A percentile compares a stretch with the other conserved stretches of the same genome.
Evolutionary conservation across 2,888 invertebrate species (phyloP).

Genomic region (Megaustenia siamemsis): DNA sequence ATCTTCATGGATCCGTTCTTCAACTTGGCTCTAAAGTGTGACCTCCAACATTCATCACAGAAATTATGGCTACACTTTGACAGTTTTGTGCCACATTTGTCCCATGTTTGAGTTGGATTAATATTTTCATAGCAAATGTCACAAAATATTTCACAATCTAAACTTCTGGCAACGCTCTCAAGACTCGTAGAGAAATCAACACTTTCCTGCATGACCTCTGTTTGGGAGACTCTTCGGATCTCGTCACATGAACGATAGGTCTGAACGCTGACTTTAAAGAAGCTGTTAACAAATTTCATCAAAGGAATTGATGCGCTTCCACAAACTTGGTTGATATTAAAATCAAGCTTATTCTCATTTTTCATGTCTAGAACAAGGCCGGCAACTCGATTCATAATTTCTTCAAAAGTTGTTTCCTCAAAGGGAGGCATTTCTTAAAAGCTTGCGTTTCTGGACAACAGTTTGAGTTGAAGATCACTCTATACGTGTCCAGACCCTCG

Average conservation of each 20-base stretch:
- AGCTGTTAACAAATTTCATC: not conserved
- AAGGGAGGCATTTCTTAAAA: conserved; percentile 34
- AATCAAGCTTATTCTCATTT: conserved; percentile 4
- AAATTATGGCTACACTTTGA: conserved; percentile 56
- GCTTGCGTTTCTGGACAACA: conserved; percentile 26
- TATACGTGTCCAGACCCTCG: conserved; percentile 49
- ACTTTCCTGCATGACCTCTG: conserved; percentile 11
- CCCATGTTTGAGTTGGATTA: conserved; percentile 35
- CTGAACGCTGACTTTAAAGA: conserved; percentile 6
- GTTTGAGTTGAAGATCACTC: conserved; percentile 49
- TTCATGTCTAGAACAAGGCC: conserved; percentile 31
- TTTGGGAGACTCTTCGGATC: not conserved
- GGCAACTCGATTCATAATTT: conserved; percentile 41
- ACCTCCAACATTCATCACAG: conserved; percentile 58
- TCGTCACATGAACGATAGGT: conserved; percentile 22
- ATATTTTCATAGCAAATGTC: conserved; percentile 58
- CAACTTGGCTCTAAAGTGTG: conserved; percentile 54
- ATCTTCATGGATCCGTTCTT: conserved; percentile 47
- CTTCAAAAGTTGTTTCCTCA: conserved; percentile 24
- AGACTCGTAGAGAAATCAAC: not conserved
- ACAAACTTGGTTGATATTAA: no score
- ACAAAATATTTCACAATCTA: conserved; percentile 50
- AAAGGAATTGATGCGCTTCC: no score
- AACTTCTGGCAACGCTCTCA: not conserved
- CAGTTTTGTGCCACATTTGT: conserved; percentile 53